Evolutionary conservation across 53 echinoderm and acorn worm genomes (phyloP).

Genomic region (Echinarachnius parma): DNA sequence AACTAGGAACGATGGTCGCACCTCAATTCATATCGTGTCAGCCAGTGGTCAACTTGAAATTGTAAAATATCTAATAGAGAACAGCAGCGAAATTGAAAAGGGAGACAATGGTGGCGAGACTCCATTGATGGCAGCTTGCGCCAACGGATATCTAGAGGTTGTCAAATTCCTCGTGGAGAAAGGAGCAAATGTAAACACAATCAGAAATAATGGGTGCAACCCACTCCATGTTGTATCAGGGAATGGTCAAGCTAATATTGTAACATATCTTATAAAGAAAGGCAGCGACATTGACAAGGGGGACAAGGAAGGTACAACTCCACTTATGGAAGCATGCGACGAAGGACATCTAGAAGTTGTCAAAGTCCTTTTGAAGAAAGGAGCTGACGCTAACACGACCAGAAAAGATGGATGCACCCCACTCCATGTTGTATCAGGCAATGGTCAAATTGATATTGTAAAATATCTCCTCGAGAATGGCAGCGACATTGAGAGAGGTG

Average conservation of each 20-base stretch:
- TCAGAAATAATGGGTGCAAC: neutral
- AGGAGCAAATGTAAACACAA: neutral
- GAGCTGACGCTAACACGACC: neutral
- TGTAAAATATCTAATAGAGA: neutral
- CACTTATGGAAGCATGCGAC: neutral
- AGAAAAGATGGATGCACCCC: neutral
- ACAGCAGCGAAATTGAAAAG: neutral
- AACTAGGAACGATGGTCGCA: neutral
- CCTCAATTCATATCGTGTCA: neutral
- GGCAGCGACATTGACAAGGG: neutral
- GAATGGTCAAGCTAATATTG: neutral
- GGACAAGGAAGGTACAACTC: neutral
- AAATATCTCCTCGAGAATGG: neutral
- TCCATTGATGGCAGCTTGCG: neutral
- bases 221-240: neutral
- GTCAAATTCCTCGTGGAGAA: no score
- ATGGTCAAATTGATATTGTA: neutral
- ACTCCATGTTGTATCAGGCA: neutral
- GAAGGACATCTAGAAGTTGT: neutral
- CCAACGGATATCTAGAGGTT: neutral
- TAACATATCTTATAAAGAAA: neutral
- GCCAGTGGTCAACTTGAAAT: neutral
- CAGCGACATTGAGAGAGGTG: neutral
- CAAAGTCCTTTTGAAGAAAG: neutral
- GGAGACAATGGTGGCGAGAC: neutral